Conservation (phyloP, 2,888 invertebrate species). For the Acrobasis suavella region DNA sequence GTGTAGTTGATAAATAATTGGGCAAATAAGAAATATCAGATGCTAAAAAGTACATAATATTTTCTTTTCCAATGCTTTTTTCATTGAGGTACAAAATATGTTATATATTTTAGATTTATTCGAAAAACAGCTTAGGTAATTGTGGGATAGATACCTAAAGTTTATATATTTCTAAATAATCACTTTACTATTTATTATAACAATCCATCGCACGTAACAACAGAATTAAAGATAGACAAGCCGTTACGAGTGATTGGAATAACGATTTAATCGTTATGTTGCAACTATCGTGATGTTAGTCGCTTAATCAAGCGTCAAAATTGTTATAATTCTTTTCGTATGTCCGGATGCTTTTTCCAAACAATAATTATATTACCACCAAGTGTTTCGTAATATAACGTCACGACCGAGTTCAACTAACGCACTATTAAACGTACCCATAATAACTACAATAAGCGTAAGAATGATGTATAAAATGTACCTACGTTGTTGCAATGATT, state of each 20-base stretch:
- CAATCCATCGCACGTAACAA: background rate
- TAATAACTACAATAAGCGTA: background rate
- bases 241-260: slow-evolving; percentile 20
- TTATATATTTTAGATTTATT: no score
- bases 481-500: no score
- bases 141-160: no score
- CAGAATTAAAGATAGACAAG: background rate
- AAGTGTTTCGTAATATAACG: slow-evolving; percentile 31
- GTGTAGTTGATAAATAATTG: no score
- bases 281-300: slow-evolving; percentile 19
- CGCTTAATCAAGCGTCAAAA: slow-evolving; percentile 31
- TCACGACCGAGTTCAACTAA: slow-evolving; percentile 17
- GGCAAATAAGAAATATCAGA: no score
- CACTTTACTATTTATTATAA: no score
- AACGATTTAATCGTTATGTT: slow-evolving; percentile 21
- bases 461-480: background rate
- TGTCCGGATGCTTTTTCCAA: slow-evolving; percentile 31
- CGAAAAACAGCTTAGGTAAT: no score
- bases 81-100: no score
- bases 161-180: no score
- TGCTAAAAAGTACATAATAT: no score
- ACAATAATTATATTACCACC: slow-evolving; percentile 35
- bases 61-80: no score
- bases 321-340: slow-evolving; percentile 33
- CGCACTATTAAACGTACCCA: slow-evolving; percentile 4